phyloP scores from a whole-genome alignment of 2,113 vertebrate species.

The Paracanthobrama guichenoti region DNA sequence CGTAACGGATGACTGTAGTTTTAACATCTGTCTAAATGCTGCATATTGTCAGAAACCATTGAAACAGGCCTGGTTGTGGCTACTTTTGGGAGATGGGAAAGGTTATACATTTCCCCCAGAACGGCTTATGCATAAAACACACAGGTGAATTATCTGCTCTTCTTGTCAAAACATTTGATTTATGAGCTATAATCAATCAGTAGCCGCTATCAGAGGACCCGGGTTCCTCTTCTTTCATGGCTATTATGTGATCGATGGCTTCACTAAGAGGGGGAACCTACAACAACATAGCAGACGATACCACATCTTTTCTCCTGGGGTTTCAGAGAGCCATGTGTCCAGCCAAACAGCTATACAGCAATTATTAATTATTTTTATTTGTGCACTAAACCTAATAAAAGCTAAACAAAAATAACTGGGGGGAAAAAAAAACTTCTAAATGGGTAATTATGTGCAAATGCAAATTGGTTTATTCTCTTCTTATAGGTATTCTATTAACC shows the following conservation, averaged over 20 bases:
- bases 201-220: conserved; percentile 30
- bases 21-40: conserved; percentile 42
- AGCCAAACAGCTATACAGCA: background rate
- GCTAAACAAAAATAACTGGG: background rate
- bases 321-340: background rate
- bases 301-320: conserved; percentile 6
- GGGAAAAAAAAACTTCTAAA: background rate
- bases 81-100: background rate
- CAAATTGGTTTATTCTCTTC: background rate
- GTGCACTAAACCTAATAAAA: background rate
- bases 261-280: conserved; percentile 33
- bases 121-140: conserved; percentile 16
- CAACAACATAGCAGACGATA: conserved; percentile 22
- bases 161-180: conserved; percentile 48
- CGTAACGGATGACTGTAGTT: conserved; percentile 34
- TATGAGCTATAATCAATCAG: conserved; percentile 49
- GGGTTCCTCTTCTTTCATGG: conserved; percentile 11
- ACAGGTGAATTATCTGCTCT: conserved; percentile 37
- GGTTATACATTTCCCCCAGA: background rate
- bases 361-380: background rate
- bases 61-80: conserved; percentile 18
- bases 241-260: conserved; percentile 41
- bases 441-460: background rate
- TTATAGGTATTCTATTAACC: background rate
- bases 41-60: conserved; percentile 19